These are phyloP conservation scores for Argopecten irradians DNA, from an alignment of 1,140 invertebrate genomes.

Conservation along the genomic window DNA sequence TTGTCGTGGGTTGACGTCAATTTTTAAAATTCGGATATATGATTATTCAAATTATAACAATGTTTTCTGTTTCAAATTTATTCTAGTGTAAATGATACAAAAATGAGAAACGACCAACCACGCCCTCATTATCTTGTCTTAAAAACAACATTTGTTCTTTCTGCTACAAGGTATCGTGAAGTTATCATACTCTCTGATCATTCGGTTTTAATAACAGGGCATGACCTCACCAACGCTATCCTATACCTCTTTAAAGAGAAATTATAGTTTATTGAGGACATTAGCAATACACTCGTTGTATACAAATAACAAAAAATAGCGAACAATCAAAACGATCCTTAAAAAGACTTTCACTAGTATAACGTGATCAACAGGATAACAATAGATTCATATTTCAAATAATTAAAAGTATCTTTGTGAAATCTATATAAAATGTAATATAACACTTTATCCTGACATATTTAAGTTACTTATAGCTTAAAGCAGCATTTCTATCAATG, in stretches of 20 bases:
- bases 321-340: too few relatives aligned
- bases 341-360: too few relatives aligned
- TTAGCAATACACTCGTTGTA: not conserved
- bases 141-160: not conserved
- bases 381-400: too few relatives aligned
- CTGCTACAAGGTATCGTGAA: not conserved
- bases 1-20: not conserved
- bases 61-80: conserved; percentile 3
- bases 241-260: not conserved
- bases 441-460: too few relatives aligned
- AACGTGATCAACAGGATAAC: too few relatives aligned
- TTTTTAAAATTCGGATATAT: not conserved
- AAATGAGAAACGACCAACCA: not conserved
- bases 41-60: not conserved
- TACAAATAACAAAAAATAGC: not conserved
- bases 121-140: not conserved
- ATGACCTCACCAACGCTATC: not conserved
- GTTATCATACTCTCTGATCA: not conserved
- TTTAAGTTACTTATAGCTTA: too few relatives aligned
- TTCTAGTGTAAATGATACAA: not conserved
- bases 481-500: too few relatives aligned
- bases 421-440: too few relatives aligned
- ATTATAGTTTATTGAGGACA: too few relatives aligned
- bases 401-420: too few relatives aligned
- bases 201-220: not conserved